Percentiles rank a stretch among this genome's conserved stretches.
phyloP scores from a whole-genome alignment of 2,797 vertebrate species.

The Platalea minor region DNA sequence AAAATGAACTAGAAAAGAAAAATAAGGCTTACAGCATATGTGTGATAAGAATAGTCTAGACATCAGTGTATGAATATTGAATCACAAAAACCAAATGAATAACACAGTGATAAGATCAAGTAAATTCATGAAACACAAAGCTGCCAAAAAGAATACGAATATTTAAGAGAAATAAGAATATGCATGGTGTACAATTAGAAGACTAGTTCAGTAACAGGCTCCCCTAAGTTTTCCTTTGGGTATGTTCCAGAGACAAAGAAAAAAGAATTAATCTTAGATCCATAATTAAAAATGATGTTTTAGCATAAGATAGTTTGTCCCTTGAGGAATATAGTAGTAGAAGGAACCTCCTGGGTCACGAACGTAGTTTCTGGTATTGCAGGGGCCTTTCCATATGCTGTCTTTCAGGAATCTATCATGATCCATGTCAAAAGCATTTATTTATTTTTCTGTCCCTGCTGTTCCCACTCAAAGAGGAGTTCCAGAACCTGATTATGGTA shows the following conservation, averaged over 20 bases:
- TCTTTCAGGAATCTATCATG: neutral
- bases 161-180: neutral
- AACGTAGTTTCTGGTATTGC: neutral
- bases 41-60: slow-evolving; percentile 71
- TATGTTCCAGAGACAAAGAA: neutral
- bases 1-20: slow-evolving; percentile 23
- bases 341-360: neutral
- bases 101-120: slow-evolving; percentile 51
- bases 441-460: slow-evolving; percentile 33
- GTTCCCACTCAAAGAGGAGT: neutral
- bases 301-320: neutral
- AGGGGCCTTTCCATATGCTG: neutral
- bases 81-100: slow-evolving; percentile 61
- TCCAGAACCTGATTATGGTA: slow-evolving; percentile 37
- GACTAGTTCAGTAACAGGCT: neutral
- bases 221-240: neutral
- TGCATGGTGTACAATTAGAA: neutral
- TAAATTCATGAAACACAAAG: slow-evolving; percentile 56
- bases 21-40: neutral
- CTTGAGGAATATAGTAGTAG: neutral
- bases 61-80: slow-evolving; percentile 58
- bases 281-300: neutral
- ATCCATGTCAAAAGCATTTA: slow-evolving; percentile 11
- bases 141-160: neutral
- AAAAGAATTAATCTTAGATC: neutral